phyloP scores from a whole-genome alignment of 2,797 vertebrate genomes.

The Periparus ater region DNA sequence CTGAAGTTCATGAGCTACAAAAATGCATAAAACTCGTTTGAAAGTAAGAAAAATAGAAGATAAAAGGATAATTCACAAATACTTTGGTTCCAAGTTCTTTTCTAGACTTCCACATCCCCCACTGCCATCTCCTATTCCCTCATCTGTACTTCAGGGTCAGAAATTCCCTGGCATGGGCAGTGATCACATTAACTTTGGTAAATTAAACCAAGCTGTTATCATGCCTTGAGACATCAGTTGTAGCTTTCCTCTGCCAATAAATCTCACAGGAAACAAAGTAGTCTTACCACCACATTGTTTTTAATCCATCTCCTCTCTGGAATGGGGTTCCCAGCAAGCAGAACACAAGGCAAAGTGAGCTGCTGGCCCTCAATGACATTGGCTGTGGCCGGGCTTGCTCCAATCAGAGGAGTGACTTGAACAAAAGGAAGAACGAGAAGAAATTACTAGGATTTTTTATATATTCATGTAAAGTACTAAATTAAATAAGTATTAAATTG shows the following conservation, averaged over 20 bases:
- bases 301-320: constrained; percentile 93
- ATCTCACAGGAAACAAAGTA: not conserved
- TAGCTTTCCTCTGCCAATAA: not conserved
- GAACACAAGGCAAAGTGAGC: constrained; percentile 89
- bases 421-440: not conserved
- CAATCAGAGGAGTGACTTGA: constrained; percentile 88
- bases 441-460: not conserved
- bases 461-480: not conserved
- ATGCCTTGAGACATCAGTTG: not conserved
- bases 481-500: not conserved
- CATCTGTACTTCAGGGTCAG: not conserved
- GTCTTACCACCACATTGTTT: constrained; percentile 86
- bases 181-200: not conserved
- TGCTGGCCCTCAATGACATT: constrained; percentile 91
- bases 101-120: not conserved
- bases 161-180: not conserved
- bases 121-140: not conserved
- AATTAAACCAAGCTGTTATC: not conserved
- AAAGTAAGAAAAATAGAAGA: not conserved
- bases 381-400: constrained; percentile 84
- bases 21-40: not conserved
- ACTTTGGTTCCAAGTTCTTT: not conserved
- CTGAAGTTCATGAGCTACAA: not conserved
- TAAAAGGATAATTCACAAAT: not conserved
- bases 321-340: constrained; percentile 93